These are phyloP conservation scores for Charanyca ferruginea DNA, from an alignment of 2,888 invertebrate species.

Conservation along the genomic window DNA sequence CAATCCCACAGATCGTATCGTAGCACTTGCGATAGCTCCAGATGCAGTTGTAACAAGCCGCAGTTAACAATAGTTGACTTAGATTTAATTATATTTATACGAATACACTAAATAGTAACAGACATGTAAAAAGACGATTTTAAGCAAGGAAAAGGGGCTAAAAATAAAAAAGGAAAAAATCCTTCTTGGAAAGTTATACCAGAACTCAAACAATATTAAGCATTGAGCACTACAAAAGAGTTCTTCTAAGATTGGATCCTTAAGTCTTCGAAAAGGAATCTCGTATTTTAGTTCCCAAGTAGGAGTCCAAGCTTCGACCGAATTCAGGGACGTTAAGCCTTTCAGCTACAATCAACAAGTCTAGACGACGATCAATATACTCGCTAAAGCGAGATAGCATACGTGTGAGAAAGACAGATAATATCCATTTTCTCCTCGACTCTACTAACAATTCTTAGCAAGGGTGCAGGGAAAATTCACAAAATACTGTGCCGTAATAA, in stretches of 20 bases:
- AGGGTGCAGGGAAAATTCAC: conserved; percentile 44
- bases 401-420: conserved; percentile 74
- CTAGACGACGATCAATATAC: conserved; percentile 90
- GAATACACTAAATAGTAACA: neutral
- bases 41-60: too few species aligned
- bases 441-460: conserved; percentile 51
- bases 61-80: conserved; percentile 9
- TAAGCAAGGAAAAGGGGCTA: conserved; percentile 11
- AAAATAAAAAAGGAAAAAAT: conserved; percentile 3
- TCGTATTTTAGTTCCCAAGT: conserved; percentile 43
- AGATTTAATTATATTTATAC: neutral
- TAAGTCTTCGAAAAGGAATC: conserved; percentile 33
- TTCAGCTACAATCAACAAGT: conserved; percentile 87
- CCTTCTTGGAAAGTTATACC: conserved; percentile 18
- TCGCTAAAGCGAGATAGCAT: conserved; percentile 76
- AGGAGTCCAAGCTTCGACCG: conserved; percentile 54
- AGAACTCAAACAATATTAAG: conserved; percentile 12
- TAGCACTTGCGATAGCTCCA: too few species aligned
- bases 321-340: conserved; percentile 77
- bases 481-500: conserved; percentile 42
- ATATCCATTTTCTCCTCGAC: conserved; percentile 68
- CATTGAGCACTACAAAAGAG: conserved; percentile 7
- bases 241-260: conserved; percentile 21
- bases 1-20: too few species aligned
- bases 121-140: neutral